A percentile compares a stretch with the other conserved stretches of the same genome.
Conservation (phyloP, 2,113 vertebrate species). For the Brienomyrus longianalis region DNA sequence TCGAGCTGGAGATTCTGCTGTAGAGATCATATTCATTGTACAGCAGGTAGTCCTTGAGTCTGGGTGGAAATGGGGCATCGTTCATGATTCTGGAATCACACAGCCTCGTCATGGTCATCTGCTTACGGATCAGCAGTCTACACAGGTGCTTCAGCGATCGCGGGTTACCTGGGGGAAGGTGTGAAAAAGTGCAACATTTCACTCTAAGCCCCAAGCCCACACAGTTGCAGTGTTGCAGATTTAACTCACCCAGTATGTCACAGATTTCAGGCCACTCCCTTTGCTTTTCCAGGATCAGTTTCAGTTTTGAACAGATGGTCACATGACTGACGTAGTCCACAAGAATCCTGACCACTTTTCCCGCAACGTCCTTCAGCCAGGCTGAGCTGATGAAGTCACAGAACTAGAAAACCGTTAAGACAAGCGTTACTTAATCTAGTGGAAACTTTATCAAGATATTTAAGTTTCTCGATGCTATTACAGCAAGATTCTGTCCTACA, state of each 20-base stretch:
- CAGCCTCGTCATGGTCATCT: slow-evolving; percentile 58
- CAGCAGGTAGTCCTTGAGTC: slow-evolving; percentile 67
- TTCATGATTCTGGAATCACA: slow-evolving; percentile 54
- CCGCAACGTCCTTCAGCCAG: slow-evolving; percentile 69
- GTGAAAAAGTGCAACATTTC: background rate
- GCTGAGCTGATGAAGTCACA: slow-evolving; percentile 76
- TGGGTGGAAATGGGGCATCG: slow-evolving; percentile 60
- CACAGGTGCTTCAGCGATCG: slow-evolving; percentile 71
- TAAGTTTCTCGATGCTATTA: background rate
- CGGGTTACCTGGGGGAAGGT: slow-evolving; percentile 64
- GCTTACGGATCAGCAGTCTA: slow-evolving; percentile 69
- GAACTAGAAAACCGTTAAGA: slow-evolving; percentile 59
- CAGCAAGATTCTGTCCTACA: background rate
- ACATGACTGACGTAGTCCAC: slow-evolving; percentile 73
- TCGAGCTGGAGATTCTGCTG: slow-evolving; percentile 46
- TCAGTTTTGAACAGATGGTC: slow-evolving; percentile 68
- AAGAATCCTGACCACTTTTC: slow-evolving; percentile 62
- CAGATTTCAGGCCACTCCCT: slow-evolving; percentile 74
- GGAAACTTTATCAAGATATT: background rate
- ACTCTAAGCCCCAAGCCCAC: background rate
- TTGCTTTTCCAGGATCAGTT: slow-evolving; percentile 59
- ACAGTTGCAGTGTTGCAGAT: background rate
- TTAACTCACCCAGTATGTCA: slow-evolving; percentile 66
- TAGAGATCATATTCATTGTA: slow-evolving; percentile 79
- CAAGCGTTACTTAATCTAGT: background rate